Base-by-base conservation (phyloP, 2,113 vertebrate genomes). In the Neolamprologus longior region DNA sequence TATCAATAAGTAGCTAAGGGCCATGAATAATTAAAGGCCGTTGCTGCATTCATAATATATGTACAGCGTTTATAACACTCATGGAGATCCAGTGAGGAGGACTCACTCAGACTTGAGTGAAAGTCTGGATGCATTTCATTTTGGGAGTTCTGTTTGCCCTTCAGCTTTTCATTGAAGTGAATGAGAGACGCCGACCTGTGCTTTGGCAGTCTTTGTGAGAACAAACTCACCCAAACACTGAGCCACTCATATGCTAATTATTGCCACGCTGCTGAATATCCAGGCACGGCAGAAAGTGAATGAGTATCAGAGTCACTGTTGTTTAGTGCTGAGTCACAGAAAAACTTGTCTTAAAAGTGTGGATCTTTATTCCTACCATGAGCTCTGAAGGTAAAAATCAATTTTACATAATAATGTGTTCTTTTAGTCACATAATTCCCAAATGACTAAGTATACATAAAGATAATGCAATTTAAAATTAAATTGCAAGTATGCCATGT, bases 171-270 rank as follows among this genome's bases (percentile, higher is more conserved):
- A 94, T 92, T 95, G 90, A 94, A 93, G 92, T 90, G 91, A 83
- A 94, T 91, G 89, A 93, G 92, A 91, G 89, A 90, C 50, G 81
- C 58, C 96, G 93, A 96, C 94, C 94, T 92, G 89, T 33, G 90
- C 94, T 96, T 94, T 90, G 90, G 92, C 91, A 37, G 83, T 84
- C 90, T 93, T 93, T 95, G 95, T 89, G 83, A 73, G 83, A 90
- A 94, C 95, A 94, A 95, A 94, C 95, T 95, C 94, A 95, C 81
- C 93, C 89, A 94, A 94, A 95, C 94, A 95, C 81, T 85, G 87
- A 93, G 89, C 93, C 90, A 94, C 88, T 94, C 93, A 96, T 94
- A 96, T 94, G 95, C 92, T 93, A 93, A 94, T 95, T 91, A 68
- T 26, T 19, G 80, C 84, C 92, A 93, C 89, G 57, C 91, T 91